Conservation (phyloP, 2,888 invertebrate species). For the Argyra leucocephala region DNA sequence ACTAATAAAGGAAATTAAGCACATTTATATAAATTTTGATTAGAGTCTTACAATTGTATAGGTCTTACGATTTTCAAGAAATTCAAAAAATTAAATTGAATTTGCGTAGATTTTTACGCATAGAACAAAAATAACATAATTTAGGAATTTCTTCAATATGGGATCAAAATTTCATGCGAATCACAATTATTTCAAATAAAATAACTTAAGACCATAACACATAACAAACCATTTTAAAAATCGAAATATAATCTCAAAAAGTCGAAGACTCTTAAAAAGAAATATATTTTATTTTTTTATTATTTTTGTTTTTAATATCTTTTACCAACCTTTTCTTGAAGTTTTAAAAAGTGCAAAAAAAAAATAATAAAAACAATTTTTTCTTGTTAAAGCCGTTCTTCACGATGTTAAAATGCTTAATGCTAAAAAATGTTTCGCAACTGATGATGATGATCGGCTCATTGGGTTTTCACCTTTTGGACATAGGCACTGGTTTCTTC, state of each 20-base stretch:
- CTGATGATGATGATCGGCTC: neutral
- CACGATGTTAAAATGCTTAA: neutral
- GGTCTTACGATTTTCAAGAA: too few relatives aligned
- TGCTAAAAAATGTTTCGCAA: neutral
- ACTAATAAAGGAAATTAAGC: too few relatives aligned
- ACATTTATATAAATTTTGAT: too few relatives aligned
- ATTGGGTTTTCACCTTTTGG: conserved; percentile 6
- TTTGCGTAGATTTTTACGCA: too few relatives aligned
- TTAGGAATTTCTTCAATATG: too few relatives aligned
- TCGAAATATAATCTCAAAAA: neutral
- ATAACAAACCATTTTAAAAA: too few relatives aligned
- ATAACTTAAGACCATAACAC: too few relatives aligned
- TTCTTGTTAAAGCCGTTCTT: neutral
- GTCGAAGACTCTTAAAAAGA: neutral
- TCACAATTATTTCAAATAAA: too few relatives aligned
- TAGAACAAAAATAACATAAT: too few relatives aligned
- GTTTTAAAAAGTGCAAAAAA: neutral
- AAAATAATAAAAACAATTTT: neutral
- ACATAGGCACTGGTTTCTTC: neutral
- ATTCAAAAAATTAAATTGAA: too few relatives aligned
- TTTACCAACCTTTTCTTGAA: neutral
- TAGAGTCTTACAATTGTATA: too few relatives aligned
- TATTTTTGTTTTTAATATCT: neutral
- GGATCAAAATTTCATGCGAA: too few relatives aligned
- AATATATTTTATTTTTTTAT: neutral